phyloP scores from a whole-genome alignment of 2,113 vertebrate genomes.

The Apeltes quadracus region DNA sequence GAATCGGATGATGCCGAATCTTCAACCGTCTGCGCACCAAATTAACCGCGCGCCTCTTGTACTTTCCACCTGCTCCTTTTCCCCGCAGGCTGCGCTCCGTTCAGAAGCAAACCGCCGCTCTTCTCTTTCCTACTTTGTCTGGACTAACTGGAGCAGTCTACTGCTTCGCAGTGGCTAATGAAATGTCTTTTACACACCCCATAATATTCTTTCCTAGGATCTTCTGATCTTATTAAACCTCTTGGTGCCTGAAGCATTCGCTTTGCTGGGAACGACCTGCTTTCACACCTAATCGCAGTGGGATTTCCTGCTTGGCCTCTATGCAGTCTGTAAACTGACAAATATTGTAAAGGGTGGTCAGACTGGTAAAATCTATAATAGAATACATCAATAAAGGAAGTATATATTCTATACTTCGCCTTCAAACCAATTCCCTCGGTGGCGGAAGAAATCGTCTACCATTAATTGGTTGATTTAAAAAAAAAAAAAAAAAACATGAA shows the following conservation, averaged over 20 bases:
- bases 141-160: slow-evolving; percentile 22
- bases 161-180: slow-evolving; percentile 32
- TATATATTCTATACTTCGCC: neutral
- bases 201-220: slow-evolving; percentile 4
- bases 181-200: neutral
- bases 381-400: neutral
- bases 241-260: slow-evolving; percentile 6
- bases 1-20: slow-evolving; percentile 15
- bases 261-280: slow-evolving; percentile 29
- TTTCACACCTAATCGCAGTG: slow-evolving; percentile 18
- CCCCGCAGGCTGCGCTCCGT: slow-evolving; percentile 33
- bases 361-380: neutral
- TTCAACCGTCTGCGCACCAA: slow-evolving; percentile 19
- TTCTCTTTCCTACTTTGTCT: neutral
- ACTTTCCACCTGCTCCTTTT: slow-evolving; percentile 40
- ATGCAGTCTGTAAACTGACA: slow-evolving; percentile 6
- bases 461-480: neutral
- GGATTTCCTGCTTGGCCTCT: slow-evolving; percentile 43
- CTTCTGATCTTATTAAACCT: slow-evolving; percentile 21
- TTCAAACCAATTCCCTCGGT: neutral
- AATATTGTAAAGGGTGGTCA: slow-evolving; percentile 2
- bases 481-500: neutral
- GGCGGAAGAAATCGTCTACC: neutral
- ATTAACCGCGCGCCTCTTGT: slow-evolving; percentile 24
- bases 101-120: slow-evolving; percentile 46